Percentiles rank a stretch among this genome's conserved stretches.
Conservation (phyloP, 2,888 invertebrate genomes). For the Leptothorax acervorum region DNA sequence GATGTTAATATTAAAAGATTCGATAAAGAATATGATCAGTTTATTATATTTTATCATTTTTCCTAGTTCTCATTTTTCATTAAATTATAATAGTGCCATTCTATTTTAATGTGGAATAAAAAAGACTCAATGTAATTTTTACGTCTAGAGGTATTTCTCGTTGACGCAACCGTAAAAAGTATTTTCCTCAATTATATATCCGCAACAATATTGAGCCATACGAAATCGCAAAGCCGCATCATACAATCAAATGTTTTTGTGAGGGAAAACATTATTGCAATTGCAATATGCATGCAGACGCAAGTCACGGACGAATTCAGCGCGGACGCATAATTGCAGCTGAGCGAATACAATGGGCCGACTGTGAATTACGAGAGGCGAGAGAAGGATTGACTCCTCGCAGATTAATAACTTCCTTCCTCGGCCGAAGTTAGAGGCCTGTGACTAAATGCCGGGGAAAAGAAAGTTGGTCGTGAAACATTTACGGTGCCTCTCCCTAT, state of each 20-base stretch:
- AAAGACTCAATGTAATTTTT: not conserved
- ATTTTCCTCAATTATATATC: not conserved
- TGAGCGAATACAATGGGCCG: slow-evolving; percentile 69
- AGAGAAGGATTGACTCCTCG: slow-evolving; percentile 71
- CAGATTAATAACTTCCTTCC: slow-evolving; percentile 76
- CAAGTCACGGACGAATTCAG: slow-evolving; percentile 65
- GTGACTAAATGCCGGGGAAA: slow-evolving; percentile 72
- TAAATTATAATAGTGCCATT: not conserved
- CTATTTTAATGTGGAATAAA: not conserved
- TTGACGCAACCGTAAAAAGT: not conserved
- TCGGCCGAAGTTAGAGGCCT: slow-evolving; percentile 66
- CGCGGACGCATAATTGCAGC: slow-evolving; percentile 68
- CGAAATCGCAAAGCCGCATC: slow-evolving; percentile 36
- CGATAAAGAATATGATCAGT: not conserved
- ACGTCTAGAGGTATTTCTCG: not conserved
- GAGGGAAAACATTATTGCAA: slow-evolving; percentile 17
- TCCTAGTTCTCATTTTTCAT: not conserved
- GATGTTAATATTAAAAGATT: slow-evolving; percentile 11
- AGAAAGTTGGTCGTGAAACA: slow-evolving; percentile 75
- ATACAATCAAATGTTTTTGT: slow-evolving; percentile 58
- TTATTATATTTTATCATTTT: not conserved
- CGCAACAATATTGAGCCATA: not conserved
- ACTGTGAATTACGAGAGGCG: slow-evolving; percentile 64
- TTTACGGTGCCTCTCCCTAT: slow-evolving; percentile 55
- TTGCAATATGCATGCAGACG: slow-evolving; percentile 38